Percentiles rank a stretch among this genome's conserved stretches.
phyloP scores from a whole-genome alignment of 2,113 vertebrate genomes.

The Mustelus asterias region DNA sequence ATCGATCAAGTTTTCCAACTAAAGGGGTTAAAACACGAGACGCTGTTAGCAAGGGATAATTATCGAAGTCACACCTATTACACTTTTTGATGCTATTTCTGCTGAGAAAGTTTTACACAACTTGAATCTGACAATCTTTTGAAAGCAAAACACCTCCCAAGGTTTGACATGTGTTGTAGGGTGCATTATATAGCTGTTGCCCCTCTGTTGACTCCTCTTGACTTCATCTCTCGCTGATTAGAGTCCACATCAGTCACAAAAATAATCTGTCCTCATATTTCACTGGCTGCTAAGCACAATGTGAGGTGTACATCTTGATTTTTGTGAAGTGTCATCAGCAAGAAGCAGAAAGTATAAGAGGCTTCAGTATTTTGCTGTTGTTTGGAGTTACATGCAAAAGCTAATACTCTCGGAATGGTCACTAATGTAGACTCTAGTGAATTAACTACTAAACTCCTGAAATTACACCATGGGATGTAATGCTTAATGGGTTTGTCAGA shows the following conservation, averaged over 20 bases:
- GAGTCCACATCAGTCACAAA: conserved; percentile 23
- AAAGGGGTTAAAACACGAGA: conserved; percentile 48
- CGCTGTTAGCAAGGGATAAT: conserved; percentile 48
- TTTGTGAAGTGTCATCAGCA: not conserved
- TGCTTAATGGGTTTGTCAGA: not conserved
- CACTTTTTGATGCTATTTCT: conserved; percentile 41
- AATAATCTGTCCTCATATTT: conserved; percentile 21
- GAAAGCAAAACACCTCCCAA: conserved; percentile 4
- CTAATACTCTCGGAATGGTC: not conserved
- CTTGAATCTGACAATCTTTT: conserved; percentile 29
- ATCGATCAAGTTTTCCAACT: conserved; percentile 50
- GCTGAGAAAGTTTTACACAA: conserved; percentile 24
- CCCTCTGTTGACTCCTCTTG: conserved; percentile 11
- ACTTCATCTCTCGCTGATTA: not conserved
- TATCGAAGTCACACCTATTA: conserved; percentile 53
- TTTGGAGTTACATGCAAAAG: conserved; percentile 4
- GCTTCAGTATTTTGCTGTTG: not conserved
- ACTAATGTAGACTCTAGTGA: not conserved
- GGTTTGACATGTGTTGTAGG: not conserved
- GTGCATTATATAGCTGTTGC: not conserved
- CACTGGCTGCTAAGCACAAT: not conserved
- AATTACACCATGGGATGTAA: not conserved
- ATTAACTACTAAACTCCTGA: not conserved
- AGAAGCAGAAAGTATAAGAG: not conserved
- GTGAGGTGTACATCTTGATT: not conserved